Conservation (phyloP, 1,140 invertebrate genomes). For the Drosophila kikkawai region DNA sequence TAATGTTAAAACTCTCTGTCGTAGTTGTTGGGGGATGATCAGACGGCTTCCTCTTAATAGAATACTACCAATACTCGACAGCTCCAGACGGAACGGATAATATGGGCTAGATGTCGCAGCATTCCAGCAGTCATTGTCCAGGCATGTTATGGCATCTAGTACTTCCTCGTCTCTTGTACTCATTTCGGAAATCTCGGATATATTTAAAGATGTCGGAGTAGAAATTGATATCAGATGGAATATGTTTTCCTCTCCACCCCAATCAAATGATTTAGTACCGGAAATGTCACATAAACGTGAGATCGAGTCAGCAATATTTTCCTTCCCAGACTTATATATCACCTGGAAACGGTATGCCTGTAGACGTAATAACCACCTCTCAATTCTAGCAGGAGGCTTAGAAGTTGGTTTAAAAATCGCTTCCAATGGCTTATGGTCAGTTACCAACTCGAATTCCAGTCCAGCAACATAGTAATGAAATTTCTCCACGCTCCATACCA, state of each 20-base stretch:
- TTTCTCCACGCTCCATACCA: neutral
- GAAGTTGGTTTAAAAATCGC: too few species aligned
- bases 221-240: neutral
- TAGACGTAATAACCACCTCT: too few species aligned
- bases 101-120: slow-evolving; percentile 2
- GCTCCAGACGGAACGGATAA: slow-evolving; percentile 15
- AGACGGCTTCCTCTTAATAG: slow-evolving; percentile 10
- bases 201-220: slow-evolving; percentile 8
- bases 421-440: too few species aligned
- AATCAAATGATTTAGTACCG: too few species aligned
- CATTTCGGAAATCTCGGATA: slow-evolving; percentile 7
- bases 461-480: neutral
- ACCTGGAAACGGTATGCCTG: too few species aligned
- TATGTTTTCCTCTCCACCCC: neutral
- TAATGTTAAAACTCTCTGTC: neutral
- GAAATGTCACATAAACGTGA: too few species aligned
- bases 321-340: too few species aligned
- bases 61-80: slow-evolving; percentile 7
- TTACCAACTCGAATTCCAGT: too few species aligned
- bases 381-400: too few species aligned
- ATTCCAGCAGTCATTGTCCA: slow-evolving; percentile 11
- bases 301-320: too few species aligned
- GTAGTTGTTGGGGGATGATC: slow-evolving; percentile 7
- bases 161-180: slow-evolving; percentile 12
- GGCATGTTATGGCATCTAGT: slow-evolving; percentile 16